Evolutionary conservation across 2,797 vertebrate species (phyloP), one percentile per base, ranked within the genome.

Genomic region (Enteromius argenteus): DNA sequence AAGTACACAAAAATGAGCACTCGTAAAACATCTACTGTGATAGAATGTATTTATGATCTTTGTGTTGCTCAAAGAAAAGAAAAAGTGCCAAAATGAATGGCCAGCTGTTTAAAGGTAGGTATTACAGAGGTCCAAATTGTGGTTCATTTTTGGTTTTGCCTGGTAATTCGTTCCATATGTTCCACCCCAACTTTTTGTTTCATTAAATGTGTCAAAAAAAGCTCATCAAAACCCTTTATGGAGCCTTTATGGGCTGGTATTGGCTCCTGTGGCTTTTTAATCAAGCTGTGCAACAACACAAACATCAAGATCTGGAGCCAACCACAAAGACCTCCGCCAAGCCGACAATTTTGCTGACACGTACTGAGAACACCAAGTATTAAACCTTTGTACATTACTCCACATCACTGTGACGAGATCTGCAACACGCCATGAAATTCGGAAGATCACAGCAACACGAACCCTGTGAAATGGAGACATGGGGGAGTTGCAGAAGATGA

Each of bases 391-490:
- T 67, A 19, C 42, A 53, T 76, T 39, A 46, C 53, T 35, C 23
- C 53, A 2, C 39, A 83, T 67, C 81, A 75, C 44, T 49, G 32
- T 64, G 15, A 51, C 30, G n/a, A 67, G 72, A 68, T 83, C 49
- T 67, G 72, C 67, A 44, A 75, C 81, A 74, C 2, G 37, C 62
- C 39, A 75, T 56, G 73, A 83, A 76, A 68, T 67, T 68, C 35
- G 3, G 17, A 67, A 39, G 72, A 76, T 83, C 81, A 77, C 73
- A 83, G 73, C 73, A 46, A 77, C 72, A 56, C 15, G 6, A 68
- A 77, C 46, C 37, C 19, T 83, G 73, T 76, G 81, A 83, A 83
- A 83, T 67, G 60, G 46, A 83, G 72, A 76, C 81, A 83, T 39
- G 81, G 81, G 60, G 72, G 72, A 76, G 72, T 75, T 83, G 81